Percentiles rank a stretch among this genome's conserved stretches.
Evolutionary conservation across 2,797 vertebrate genomes (phyloP).

Genomic region (Decapterus maruadsi): DNA sequence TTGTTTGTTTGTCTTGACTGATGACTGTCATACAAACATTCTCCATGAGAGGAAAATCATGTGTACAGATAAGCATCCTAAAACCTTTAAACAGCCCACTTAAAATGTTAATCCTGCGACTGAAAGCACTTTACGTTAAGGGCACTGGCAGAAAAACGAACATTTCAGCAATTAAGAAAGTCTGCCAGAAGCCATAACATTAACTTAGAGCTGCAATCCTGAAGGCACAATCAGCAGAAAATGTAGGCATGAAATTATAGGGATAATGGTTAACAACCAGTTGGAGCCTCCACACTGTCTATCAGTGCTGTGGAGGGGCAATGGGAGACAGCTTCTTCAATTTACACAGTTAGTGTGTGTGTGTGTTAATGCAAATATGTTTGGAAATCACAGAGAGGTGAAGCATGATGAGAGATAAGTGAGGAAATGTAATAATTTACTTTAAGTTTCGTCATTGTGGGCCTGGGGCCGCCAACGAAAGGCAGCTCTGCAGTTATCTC

Average conservation of each 20-base stretch:
- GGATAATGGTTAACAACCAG: conserved; percentile 71
- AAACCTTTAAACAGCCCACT: conserved; percentile 30
- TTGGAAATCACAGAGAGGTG: conserved; percentile 28
- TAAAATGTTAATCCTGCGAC: conserved; percentile 50
- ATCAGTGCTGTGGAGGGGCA: conserved; percentile 45
- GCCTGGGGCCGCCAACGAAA: conserved; percentile 95
- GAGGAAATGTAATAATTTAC: conserved; percentile 82
- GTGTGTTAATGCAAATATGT: conserved; percentile 36
- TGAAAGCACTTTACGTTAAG: conserved; percentile 43
- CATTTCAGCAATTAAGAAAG: conserved; percentile 47
- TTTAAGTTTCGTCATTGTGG: conserved; percentile 95
- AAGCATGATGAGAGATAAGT: conserved; percentile 32
- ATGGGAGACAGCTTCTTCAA: conserved; percentile 33
- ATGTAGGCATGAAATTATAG: conserved; percentile 66
- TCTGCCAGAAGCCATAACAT: conserved; percentile 57
- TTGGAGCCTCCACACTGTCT: conserved; percentile 61
- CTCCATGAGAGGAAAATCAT: conserved; percentile 4
- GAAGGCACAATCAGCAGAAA: conserved; percentile 59
- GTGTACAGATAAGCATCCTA: conserved; percentile 1
- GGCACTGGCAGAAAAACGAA: conserved; percentile 29
- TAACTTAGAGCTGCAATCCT: conserved; percentile 47
- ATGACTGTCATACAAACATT: conserved; percentile 20
- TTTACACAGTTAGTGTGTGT: conserved; percentile 13
- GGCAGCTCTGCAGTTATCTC: conserved; percentile 75
- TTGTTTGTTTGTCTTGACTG: conserved; percentile 14